Percentiles rank a stretch among this genome's conserved stretches.
Evolutionary conservation across 2,888 invertebrate species (phyloP).

Genomic region (Tetheella fluctuosa): DNA sequence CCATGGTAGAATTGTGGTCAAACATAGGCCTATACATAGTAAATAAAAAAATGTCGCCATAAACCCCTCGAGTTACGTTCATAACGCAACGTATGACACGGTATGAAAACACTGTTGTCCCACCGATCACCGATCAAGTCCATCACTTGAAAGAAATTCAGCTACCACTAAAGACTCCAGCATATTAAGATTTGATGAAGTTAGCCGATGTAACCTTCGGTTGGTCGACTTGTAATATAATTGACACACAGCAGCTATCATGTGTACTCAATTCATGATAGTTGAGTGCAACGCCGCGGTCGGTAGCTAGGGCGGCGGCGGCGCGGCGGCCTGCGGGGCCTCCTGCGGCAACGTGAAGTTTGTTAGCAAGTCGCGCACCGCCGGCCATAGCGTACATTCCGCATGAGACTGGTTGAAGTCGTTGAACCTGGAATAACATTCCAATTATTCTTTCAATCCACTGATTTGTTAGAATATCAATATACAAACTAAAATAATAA

Average conservation of each 20-base stretch:
- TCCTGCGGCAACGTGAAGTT: conserved; percentile 93
- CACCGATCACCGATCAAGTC: too few species aligned
- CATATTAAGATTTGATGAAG: background rate
- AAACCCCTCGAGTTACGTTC: background rate
- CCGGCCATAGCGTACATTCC: conserved; percentile 96
- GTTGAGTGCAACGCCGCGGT: conserved; percentile 7
- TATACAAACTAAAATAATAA: too few species aligned
- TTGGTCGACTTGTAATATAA: background rate
- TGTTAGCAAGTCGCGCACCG: conserved; percentile 93
- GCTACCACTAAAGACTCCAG: too few species aligned
- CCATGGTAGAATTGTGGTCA: too few species aligned
- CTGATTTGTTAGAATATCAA: too few species aligned
- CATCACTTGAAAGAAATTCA: too few species aligned
- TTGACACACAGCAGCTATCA: background rate
- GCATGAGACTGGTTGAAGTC: conserved; percentile 90
- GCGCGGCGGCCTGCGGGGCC: conserved; percentile 82
- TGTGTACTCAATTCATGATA: background rate
- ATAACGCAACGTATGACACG: background rate
- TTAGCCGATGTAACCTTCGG: background rate
- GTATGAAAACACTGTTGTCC: too few species aligned
- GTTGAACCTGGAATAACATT: conserved; percentile 82
- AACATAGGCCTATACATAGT: too few species aligned
- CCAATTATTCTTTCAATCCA: too few species aligned
- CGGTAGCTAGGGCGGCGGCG: conserved; percentile 60
- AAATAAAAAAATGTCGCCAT: too few species aligned